Evolutionary conservation across 2,113 vertebrate genomes (phyloP).

Genomic region (Chiloscyllium plagiosum): DNA sequence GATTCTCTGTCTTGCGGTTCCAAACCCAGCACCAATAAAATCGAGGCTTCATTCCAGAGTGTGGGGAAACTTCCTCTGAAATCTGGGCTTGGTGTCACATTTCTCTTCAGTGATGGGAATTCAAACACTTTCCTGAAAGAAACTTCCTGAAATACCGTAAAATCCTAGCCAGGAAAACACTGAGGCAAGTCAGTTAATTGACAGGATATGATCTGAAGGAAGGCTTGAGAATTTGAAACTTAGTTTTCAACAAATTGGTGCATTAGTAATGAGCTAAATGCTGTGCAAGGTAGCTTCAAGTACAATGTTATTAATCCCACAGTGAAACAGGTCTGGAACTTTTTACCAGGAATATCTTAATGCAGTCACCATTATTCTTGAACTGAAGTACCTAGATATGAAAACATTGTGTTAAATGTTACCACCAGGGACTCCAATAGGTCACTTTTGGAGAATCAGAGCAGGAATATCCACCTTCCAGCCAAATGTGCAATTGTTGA

Average conservation of each 20-base stretch:
- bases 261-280: background rate
- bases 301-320: background rate
- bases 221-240: background rate
- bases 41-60: background rate
- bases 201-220: background rate
- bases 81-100: background rate
- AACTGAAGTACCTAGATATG: background rate
- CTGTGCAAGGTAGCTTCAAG: background rate
- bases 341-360: background rate
- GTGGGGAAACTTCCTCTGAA: background rate
- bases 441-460: background rate
- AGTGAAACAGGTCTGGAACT: background rate
- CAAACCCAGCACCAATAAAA: background rate
- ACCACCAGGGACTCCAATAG: background rate
- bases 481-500: background rate
- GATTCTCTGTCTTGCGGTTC: background rate
- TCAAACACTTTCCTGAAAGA: background rate
- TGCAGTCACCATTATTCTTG: background rate
- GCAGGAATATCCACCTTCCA: background rate
- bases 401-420: background rate
- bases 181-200: background rate
- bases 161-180: background rate
- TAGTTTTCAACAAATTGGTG: background rate
- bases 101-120: background rate
- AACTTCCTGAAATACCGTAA: background rate